Percentiles rank a stretch among this genome's conserved stretches.
Conservation (phyloP, 2,888 invertebrate species). For the Parnassius mnemosyne region DNA sequence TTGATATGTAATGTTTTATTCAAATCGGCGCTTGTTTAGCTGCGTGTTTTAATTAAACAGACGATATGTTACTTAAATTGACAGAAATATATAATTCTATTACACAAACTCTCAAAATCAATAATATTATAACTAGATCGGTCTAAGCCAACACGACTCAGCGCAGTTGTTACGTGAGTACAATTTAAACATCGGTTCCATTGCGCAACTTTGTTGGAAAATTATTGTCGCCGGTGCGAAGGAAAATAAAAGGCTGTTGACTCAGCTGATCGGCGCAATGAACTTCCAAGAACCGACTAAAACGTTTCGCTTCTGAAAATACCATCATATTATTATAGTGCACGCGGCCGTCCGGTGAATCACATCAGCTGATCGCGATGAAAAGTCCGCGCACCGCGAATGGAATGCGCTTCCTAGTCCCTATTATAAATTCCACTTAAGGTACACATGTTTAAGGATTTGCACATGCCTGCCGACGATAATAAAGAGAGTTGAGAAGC, state of each 20-base stretch:
- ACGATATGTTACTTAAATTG: too few relatives aligned
- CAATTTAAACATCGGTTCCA: conserved; percentile 48
- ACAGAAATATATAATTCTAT: too few relatives aligned
- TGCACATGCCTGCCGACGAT: conserved; percentile 2
- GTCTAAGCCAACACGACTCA: conserved; percentile 3
- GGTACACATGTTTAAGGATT: conserved; percentile 15
- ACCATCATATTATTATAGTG: conserved; percentile 32
- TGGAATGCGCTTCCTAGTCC: conserved; percentile 16
- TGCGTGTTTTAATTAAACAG: conserved; percentile 1
- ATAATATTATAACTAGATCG: not conserved
- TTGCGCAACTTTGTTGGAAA: conserved; percentile 58
- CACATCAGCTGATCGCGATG: conserved; percentile 40
- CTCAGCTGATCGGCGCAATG: conserved; percentile 72
- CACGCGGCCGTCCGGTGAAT: conserved; percentile 38
- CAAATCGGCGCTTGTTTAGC: conserved; percentile 5
- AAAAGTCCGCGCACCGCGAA: conserved; percentile 28
- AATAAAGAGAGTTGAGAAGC: not conserved
- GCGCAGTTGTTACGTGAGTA: conserved; percentile 38
- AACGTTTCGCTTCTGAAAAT: conserved; percentile 39
- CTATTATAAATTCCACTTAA: conserved; percentile 23
- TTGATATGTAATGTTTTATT: conserved; percentile 17
- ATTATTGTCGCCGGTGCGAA: conserved; percentile 46
- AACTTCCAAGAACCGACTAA: conserved; percentile 60
- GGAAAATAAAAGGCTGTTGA: conserved; percentile 55
- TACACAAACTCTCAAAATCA: not conserved